phyloP scores from a whole-genome alignment of 2,888 invertebrate species.

The Seira sanloemensis region DNA sequence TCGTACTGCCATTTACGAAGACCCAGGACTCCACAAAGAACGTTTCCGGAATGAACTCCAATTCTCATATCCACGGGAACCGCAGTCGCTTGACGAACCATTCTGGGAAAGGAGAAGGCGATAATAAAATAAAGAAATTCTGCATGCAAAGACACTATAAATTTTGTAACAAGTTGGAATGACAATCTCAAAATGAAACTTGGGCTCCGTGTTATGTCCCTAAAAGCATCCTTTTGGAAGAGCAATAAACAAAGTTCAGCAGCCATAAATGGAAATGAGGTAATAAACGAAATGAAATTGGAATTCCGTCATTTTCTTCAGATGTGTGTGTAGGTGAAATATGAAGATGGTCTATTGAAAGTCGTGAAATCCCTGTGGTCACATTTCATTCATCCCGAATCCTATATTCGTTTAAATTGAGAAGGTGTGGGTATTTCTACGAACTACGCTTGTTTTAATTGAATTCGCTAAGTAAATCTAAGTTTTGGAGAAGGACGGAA shows the following conservation, averaged over 20 bases:
- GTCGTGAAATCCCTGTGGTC: neutral
- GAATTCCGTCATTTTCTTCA: neutral
- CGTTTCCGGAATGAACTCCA: slow-evolving; percentile 91
- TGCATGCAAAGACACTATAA: neutral
- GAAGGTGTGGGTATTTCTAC: neutral
- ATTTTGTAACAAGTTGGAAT: slow-evolving; percentile 19
- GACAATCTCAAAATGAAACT: neutral
- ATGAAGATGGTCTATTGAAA: neutral
- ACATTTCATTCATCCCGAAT: neutral
- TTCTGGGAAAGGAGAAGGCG: neutral
- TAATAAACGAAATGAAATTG: neutral
- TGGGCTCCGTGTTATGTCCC: too few species aligned
- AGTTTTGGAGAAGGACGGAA: too few species aligned
- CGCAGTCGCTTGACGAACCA: slow-evolving; percentile 91
- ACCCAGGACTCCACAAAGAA: slow-evolving; percentile 92
- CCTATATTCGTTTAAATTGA: neutral
- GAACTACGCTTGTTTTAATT: too few species aligned
- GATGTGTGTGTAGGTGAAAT: neutral
- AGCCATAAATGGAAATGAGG: neutral
- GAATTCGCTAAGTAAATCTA: too few species aligned
- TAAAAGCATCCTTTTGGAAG: too few species aligned
- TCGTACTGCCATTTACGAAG: slow-evolving; percentile 94
- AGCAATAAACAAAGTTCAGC: neutral
- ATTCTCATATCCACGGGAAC: slow-evolving; percentile 88
- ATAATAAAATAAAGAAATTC: neutral